These are phyloP conservation scores for Nomada ferruginata DNA, from an alignment of 2,888 invertebrate species.

Conservation along the genomic window DNA sequence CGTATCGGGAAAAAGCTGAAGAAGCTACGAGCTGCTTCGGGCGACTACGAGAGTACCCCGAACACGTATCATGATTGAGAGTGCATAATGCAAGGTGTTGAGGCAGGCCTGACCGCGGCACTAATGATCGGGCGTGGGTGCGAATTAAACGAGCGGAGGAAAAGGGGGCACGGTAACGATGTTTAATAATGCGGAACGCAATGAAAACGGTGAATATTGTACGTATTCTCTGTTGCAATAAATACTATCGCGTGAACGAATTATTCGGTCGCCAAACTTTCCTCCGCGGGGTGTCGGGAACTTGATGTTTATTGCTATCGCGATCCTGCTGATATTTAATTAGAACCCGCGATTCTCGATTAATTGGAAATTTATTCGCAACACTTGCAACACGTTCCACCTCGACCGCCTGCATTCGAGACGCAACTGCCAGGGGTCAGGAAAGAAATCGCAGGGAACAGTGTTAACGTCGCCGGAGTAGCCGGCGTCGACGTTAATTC, in stretches of 20 bases:
- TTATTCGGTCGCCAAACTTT: background rate
- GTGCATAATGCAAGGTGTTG: slow-evolving; percentile 81
- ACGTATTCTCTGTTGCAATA: slow-evolving; percentile 10
- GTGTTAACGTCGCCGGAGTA: slow-evolving; percentile 4
- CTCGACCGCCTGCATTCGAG: slow-evolving; percentile 28
- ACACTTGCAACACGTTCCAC: slow-evolving; percentile 1
- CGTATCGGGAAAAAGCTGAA: slow-evolving; percentile 44
- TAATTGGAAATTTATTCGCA: slow-evolving; percentile 9
- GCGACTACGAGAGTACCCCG: slow-evolving; percentile 54
- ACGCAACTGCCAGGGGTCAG: background rate
- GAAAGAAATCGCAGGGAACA: background rate
- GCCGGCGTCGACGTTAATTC: slow-evolving; percentile 52
- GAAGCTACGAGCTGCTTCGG: slow-evolving; percentile 53
- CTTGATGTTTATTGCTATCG: background rate
- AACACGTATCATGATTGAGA: slow-evolving; percentile 77
- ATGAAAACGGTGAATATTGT: slow-evolving; percentile 39
- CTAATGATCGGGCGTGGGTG: slow-evolving; percentile 81
- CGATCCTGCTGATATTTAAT: background rate
- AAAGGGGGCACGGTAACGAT: slow-evolving; percentile 54
- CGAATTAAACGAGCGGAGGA: slow-evolving; percentile 74
- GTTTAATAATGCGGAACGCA: slow-evolving; percentile 59
- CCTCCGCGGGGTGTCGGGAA: background rate
- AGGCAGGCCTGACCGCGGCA: slow-evolving; percentile 75
- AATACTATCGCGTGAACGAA: background rate
- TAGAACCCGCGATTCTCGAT: no score